These are phyloP conservation scores for Tetrao urogallus DNA, from an alignment of 2,113 vertebrate genomes.

Conservation along the genomic window DNA sequence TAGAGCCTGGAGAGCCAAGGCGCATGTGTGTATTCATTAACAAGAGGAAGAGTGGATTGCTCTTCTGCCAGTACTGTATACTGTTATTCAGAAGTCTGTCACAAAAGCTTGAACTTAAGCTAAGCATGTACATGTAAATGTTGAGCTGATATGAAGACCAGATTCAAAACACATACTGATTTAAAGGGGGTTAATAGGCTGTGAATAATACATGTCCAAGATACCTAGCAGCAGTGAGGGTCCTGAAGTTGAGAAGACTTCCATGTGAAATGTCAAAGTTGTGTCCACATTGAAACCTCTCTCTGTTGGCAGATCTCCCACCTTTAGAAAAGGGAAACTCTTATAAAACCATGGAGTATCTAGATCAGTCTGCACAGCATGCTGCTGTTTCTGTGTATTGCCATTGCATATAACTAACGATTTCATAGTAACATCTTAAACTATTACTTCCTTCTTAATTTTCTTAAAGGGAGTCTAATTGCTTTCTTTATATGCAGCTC, in stretches of 20 bases:
- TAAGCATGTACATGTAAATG: not conserved
- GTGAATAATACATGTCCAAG: slow-evolving; percentile 54
- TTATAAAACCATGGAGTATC: not conserved
- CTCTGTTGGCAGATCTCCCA: not conserved
- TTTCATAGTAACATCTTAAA: slow-evolving; percentile 31
- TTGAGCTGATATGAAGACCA: slow-evolving; percentile 39
- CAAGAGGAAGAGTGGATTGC: not conserved
- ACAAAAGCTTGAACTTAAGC: not conserved
- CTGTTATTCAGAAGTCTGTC: not conserved
- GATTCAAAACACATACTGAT: slow-evolving; percentile 25
- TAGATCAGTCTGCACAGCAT: not conserved
- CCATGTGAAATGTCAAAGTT: not conserved
- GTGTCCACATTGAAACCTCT: not conserved
- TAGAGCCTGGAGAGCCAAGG: slow-evolving; percentile 1
- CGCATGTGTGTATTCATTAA: not conserved
- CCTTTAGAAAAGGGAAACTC: not conserved
- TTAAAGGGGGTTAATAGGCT: slow-evolving; percentile 65
- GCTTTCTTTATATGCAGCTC: slow-evolving; percentile 45
- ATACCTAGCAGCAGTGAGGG: not conserved
- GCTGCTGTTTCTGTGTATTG: not conserved
- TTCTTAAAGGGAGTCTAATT: slow-evolving; percentile 45
- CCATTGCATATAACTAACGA: not conserved
- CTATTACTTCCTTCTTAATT: slow-evolving; percentile 39
- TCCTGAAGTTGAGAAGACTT: slow-evolving; percentile 2
- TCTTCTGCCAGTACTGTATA: not conserved